Percentiles rank a stretch among this genome's conserved stretches.
These are phyloP conservation scores for Melikaiella ostensackeni DNA, from an alignment of 2,888 invertebrate species.

Conservation along the genomic window DNA sequence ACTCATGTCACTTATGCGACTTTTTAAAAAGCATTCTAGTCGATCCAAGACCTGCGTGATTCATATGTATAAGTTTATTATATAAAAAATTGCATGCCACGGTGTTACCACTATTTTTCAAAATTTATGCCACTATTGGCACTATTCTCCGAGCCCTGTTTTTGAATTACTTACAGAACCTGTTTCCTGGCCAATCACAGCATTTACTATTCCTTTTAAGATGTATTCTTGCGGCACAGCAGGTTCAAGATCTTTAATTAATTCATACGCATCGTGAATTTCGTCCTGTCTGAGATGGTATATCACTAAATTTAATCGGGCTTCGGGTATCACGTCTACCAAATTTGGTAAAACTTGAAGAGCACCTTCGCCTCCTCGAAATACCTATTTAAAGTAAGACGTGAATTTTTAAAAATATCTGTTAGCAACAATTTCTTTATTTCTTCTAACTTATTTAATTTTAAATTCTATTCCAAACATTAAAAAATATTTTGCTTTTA, in stretches of 20 bases:
- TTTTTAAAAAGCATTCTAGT: no score
- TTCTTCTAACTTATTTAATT: no score
- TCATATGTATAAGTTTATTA: no score
- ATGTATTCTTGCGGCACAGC: slow-evolving; percentile 97
- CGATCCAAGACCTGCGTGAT: no score
- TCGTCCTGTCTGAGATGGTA: slow-evolving; percentile 94
- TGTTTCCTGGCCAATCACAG: slow-evolving; percentile 93
- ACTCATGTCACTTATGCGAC: no score
- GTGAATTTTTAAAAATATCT: no score
- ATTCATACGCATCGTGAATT: slow-evolving; percentile 90
- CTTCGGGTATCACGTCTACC: slow-evolving; percentile 97
- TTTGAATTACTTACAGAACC: slow-evolving; percentile 84
- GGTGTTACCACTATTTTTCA: no score
- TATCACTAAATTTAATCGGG: slow-evolving; percentile 96
- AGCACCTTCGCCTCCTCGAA: slow-evolving; percentile 95
- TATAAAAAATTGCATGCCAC: no score
- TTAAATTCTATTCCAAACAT: background rate
- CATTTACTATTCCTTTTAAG: slow-evolving; percentile 96
- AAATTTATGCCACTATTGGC: no score
- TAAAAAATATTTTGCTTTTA: background rate
- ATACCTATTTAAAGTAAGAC: slow-evolving; percentile 78
- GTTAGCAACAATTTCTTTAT: no score
- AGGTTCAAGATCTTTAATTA: slow-evolving; percentile 95
- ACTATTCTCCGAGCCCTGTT: background rate
- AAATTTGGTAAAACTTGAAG: slow-evolving; percentile 94